These are phyloP conservation scores for Coryphaenoides rupestris DNA, from an alignment of 2,113 vertebrate genomes.

Conservation along the genomic window DNA sequence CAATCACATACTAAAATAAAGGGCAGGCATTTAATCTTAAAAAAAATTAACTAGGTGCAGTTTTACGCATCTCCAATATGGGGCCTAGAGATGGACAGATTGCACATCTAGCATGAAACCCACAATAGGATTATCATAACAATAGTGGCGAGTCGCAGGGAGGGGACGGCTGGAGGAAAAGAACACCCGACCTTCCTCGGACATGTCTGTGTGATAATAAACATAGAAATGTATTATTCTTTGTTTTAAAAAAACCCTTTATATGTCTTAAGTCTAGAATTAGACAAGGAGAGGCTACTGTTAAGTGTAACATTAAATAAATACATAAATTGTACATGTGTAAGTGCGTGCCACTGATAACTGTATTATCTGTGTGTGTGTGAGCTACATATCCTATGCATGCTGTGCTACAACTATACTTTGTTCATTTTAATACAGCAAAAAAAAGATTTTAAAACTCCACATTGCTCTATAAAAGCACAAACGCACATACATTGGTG, in stretches of 20 bases:
- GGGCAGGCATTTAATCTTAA: slow-evolving; percentile 19
- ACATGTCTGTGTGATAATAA: slow-evolving; percentile 48
- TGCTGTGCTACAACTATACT: too few relatives aligned
- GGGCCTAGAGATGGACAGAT: slow-evolving; percentile 61
- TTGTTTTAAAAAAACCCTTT: neutral
- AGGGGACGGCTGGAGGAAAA: slow-evolving; percentile 42
- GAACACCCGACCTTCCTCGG: slow-evolving; percentile 1
- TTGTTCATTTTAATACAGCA: too few relatives aligned
- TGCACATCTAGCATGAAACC: slow-evolving; percentile 64
- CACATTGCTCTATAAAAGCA: too few relatives aligned
- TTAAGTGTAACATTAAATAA: too few relatives aligned
- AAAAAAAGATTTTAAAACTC: too few relatives aligned
- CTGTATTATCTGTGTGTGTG: too few relatives aligned
- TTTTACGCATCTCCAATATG: slow-evolving; percentile 46
- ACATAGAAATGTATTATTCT: slow-evolving; percentile 26
- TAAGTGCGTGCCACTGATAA: too few relatives aligned
- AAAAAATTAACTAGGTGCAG: slow-evolving; percentile 45
- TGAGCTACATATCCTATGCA: too few relatives aligned
- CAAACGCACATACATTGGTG: too few relatives aligned
- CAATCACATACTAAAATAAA: slow-evolving; percentile 6
- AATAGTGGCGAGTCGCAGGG: slow-evolving; percentile 47
- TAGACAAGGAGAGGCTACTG: too few relatives aligned
- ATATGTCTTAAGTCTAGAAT: too few relatives aligned
- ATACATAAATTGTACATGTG: too few relatives aligned
- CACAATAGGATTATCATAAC: slow-evolving; percentile 74